These are phyloP conservation scores for Syrmaticus mikado DNA, from an alignment of 2,113 vertebrate species.

Conservation along the genomic window DNA sequence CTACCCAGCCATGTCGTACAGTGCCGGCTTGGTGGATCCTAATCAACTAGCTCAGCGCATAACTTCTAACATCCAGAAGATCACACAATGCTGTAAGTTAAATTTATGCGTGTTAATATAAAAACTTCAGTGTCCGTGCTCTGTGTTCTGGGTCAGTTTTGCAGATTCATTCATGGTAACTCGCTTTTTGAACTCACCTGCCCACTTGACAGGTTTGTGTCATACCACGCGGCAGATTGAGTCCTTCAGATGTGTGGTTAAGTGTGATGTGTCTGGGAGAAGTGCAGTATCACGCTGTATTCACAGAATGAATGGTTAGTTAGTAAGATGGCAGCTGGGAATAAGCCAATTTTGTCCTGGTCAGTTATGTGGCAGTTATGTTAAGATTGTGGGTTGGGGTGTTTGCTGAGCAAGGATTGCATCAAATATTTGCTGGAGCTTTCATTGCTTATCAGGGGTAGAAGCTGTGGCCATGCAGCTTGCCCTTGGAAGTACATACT, in stretches of 20 bases:
- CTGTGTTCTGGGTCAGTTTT: fast-evolving
- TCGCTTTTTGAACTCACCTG: neutral
- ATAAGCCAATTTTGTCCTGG: neutral
- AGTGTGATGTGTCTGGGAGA: neutral
- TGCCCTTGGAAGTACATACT: neutral
- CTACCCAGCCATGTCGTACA: conserved; percentile 74
- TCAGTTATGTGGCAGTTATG: neutral
- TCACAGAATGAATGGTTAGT: neutral
- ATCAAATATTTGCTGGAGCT: neutral
- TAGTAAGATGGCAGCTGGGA: neutral
- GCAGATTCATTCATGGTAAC: neutral
- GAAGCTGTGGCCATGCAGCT: neutral
- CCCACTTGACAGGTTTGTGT: neutral
- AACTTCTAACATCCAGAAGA: conserved; percentile 86
- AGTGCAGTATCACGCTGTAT: neutral
- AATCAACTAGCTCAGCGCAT: conserved; percentile 79
- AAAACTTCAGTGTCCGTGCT: neutral
- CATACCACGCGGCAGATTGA: neutral
- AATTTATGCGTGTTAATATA: neutral
- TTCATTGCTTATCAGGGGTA: neutral
- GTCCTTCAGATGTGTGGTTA: neutral
- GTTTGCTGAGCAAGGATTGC: neutral
- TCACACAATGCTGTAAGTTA: conserved; percentile 84
- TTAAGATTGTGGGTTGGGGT: neutral
- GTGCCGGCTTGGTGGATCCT: conserved; percentile 67